A percentile compares a stretch with the other conserved stretches of the same genome.
phyloP scores from a whole-genome alignment of 2,113 vertebrate genomes.

The Zosterops japonicus region DNA sequence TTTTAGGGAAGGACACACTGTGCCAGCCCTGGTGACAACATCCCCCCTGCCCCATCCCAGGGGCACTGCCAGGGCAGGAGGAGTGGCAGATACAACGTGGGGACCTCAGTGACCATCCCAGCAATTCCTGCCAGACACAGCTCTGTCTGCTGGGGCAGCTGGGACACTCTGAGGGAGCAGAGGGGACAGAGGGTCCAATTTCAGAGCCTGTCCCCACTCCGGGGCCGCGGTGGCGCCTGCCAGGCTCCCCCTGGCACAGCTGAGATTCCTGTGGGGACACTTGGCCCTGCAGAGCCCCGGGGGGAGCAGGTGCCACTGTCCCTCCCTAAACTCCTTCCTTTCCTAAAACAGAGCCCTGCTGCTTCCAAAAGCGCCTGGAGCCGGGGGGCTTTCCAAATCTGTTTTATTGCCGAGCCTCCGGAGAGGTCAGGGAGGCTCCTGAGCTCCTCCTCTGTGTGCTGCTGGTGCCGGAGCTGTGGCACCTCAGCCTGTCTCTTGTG shows the following conservation, averaged over 20 bases:
- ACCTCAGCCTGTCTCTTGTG: not conserved
- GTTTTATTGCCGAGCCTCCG: not conserved
- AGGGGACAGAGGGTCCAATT: not conserved
- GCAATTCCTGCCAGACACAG: accelerated
- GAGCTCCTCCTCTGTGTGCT: not conserved
- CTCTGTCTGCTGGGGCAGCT: not conserved
- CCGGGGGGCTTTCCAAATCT: not conserved
- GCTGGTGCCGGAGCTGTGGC: not conserved
- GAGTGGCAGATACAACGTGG: not conserved
- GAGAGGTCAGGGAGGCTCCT: not conserved
- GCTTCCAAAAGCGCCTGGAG: not conserved
- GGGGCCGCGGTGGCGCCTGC: not conserved
- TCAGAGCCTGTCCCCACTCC: not conserved
- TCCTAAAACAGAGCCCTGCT: not conserved
- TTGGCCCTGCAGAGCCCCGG: not conserved
- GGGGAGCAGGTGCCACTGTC: not conserved
- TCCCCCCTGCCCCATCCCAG: not conserved
- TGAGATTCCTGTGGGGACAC: slow-evolving; percentile 43
- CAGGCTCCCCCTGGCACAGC: not conserved
- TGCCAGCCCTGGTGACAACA: not conserved
- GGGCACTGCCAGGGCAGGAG: not conserved
- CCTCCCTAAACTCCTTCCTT: not conserved
- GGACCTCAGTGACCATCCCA: not conserved
- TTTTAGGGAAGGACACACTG: not conserved
- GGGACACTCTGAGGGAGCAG: not conserved